Evolutionary conservation across 2,888 invertebrate genomes (phyloP).

Genomic region (Fabriciana adippe): DNA sequence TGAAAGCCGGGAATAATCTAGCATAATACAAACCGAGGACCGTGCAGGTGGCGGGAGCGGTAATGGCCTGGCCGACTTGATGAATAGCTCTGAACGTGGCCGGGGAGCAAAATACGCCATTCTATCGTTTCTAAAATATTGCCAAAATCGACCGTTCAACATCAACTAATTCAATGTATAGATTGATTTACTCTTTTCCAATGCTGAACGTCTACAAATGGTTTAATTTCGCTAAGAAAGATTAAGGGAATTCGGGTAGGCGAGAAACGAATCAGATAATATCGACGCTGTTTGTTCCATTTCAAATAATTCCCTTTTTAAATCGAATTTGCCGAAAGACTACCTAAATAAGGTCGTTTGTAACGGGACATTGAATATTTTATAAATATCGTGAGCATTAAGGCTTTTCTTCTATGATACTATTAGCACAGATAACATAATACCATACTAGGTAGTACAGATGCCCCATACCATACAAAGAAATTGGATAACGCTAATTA

Average conservation of each 20-base stretch:
- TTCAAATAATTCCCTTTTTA: constrained; percentile 29
- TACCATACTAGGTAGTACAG: no score
- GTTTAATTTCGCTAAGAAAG: constrained; percentile 66
- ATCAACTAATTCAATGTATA: constrained; percentile 76
- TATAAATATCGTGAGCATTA: constrained; percentile 7
- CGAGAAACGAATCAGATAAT: constrained; percentile 45
- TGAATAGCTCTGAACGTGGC: constrained; percentile 75
- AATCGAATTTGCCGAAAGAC: constrained; percentile 23
- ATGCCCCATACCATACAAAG: no score
- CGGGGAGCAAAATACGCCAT: constrained; percentile 69
- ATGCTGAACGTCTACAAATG: constrained; percentile 67
- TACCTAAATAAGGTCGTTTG: constrained; percentile 15
- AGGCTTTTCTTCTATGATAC: constrained; percentile 1
- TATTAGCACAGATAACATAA: no score
- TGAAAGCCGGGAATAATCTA: constrained; percentile 66
- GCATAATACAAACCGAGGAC: constrained; percentile 68
- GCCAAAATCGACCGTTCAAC: constrained; percentile 73
- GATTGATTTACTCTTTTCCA: constrained; percentile 69
- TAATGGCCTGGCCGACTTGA: constrained; percentile 75
- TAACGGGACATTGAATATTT: constrained; percentile 7
- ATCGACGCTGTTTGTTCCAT: constrained; percentile 32
- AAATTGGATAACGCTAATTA: no score
- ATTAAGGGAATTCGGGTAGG: constrained; percentile 55
- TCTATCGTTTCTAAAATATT: constrained; percentile 73
- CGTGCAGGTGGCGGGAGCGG: constrained; percentile 73